Evolutionary conservation across 2,888 invertebrate genomes (phyloP), one percentile per base, ranked within the genome.

Genomic region (Plagodis pulveraria): DNA sequence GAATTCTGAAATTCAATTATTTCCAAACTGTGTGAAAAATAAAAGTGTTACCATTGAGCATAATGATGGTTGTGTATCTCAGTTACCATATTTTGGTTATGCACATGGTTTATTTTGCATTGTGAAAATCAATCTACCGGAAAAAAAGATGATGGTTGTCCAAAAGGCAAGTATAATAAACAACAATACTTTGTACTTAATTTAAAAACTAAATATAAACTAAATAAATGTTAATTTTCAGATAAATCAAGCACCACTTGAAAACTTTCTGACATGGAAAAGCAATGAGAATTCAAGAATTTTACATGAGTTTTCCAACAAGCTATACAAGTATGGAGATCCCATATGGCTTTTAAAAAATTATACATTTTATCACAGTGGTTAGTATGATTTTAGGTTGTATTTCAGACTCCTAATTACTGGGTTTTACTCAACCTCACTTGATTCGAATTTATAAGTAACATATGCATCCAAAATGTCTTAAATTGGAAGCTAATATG

Each of bases 1-100:
- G 8, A 83, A 87, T 34, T 86, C 87, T 52, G 95, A 97, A 70
- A 89, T 90, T 58, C 76, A 84, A 58, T 96, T 97, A 83, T 91
- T 93, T 12, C 59, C 57, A 33, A 78, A 86, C 59, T 97, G 97
- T 78, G 74, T 80, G 50, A 81, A 85, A 57, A 60, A 49, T 32
- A 51, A 55, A 50, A 53, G 42, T 12, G n/a, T 7, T 36, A 56
- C 36, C 7, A 45, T 41, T 7, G 36, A 47, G n/a, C 43, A 56
- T 5, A 49, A 78, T 47, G 63, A 67, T 44, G 56, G 59, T 6
- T 84, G 83, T 68, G 65, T 77, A 59, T 68, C 76, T 11, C 65
- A 74, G 56, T 54, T 75, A 49, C 50, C 71, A 22, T 64, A 73
- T 43, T 68, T 71, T 35, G 67, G 65, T 0, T 65, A 62, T 51